Percentiles rank a stretch among this genome's conserved stretches.
Conservation (phyloP, 2,888 invertebrate genomes). For the Ichneumoninae sp. region DNA sequence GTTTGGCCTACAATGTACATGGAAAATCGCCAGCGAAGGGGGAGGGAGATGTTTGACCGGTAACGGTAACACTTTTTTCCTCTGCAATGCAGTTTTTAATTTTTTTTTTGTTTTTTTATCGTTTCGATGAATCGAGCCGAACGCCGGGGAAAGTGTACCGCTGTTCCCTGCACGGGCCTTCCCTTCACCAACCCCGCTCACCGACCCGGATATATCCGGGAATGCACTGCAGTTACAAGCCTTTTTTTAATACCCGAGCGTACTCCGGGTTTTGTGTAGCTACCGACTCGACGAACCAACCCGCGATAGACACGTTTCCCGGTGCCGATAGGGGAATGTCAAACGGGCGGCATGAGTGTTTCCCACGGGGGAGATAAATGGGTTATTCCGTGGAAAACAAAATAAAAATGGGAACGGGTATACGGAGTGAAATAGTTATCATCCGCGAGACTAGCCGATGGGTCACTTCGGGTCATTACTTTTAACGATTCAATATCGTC, state of each 20-base stretch:
- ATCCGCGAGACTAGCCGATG: not conserved
- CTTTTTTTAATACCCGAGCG: slow-evolving; percentile 52
- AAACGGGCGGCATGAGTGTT: slow-evolving; percentile 45
- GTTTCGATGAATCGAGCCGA: slow-evolving; percentile 44
- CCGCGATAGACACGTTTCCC: slow-evolving; percentile 54
- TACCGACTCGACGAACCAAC: slow-evolving; percentile 12
- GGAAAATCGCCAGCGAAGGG: slow-evolving; percentile 32
- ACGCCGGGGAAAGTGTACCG: slow-evolving; percentile 32
- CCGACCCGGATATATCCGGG: slow-evolving; percentile 57
- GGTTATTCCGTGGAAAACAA: slow-evolving; percentile 45
- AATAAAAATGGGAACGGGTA: slow-evolving; percentile 30
- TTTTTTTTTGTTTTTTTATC: slow-evolving; percentile 55
- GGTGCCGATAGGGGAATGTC: slow-evolving; percentile 44
- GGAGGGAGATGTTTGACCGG: slow-evolving; percentile 37
- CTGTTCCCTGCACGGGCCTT: not conserved
- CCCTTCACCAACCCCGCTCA: not conserved
- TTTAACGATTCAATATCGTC: slow-evolving; percentile 27
- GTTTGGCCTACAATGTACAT: slow-evolving; percentile 1
- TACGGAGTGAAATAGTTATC: slow-evolving; percentile 23
- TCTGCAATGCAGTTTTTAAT: slow-evolving; percentile 38
- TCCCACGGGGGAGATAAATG: slow-evolving; percentile 59
- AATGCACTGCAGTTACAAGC: slow-evolving; percentile 45
- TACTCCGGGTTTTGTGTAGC: slow-evolving; percentile 34
- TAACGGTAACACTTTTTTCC: slow-evolving; percentile 55
- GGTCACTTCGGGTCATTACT: not conserved